Percentiles rank a stretch among this genome's conserved stretches.
Conservation (phyloP, 2,113 vertebrate species). For the Dicentrarchus labrax region DNA sequence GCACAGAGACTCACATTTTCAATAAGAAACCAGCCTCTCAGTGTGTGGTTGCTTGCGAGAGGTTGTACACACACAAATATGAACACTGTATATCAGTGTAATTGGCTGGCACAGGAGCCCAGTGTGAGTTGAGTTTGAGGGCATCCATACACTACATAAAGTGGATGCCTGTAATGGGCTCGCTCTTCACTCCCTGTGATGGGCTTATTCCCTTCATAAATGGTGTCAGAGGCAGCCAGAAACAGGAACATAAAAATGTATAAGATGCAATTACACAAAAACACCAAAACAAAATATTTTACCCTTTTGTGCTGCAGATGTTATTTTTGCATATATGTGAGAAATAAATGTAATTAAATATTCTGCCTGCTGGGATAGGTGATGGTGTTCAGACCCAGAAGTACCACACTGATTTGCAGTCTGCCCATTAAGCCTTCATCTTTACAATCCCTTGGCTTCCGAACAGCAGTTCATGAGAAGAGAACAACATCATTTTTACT, state of each 20-base stretch:
- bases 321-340: constrained; percentile 44
- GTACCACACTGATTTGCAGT: constrained; percentile 13
- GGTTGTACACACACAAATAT: neutral
- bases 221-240: constrained; percentile 16
- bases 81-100: constrained; percentile 58
- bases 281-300: constrained; percentile 30
- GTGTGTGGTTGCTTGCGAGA: constrained; percentile 16
- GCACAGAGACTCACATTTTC: constrained; percentile 23
- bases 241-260: neutral
- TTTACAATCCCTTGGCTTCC: constrained; percentile 11
- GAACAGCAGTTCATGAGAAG: constrained; percentile 19
- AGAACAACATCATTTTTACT: constrained; percentile 45
- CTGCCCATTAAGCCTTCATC: constrained; percentile 27
- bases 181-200: constrained; percentile 29
- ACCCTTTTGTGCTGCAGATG: constrained; percentile 36
- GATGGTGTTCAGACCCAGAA: constrained; percentile 25
- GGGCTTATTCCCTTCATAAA: constrained; percentile 43
- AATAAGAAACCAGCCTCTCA: constrained; percentile 11
- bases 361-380: constrained; percentile 39
- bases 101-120: constrained; percentile 56
- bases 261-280: constrained; percentile 15
- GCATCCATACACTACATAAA: constrained; percentile 38
- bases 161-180: constrained; percentile 45
- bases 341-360: constrained; percentile 19
- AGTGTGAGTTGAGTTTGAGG: constrained; percentile 69